A percentile compares a stretch with the other conserved stretches of the same genome.
Conservation (phyloP, 2,113 vertebrate genomes). For the Myotis yumanensis region DNA sequence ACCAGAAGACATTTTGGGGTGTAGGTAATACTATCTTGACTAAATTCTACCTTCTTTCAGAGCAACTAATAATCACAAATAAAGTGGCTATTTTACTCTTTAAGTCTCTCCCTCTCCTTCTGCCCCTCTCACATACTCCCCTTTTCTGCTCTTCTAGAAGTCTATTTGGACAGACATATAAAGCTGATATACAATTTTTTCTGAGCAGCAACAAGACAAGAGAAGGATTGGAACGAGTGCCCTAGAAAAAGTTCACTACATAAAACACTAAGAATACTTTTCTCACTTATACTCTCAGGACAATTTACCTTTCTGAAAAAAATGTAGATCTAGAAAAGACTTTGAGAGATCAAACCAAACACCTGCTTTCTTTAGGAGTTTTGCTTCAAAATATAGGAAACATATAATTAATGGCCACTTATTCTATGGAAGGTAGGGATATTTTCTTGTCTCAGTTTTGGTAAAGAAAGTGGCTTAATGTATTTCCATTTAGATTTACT, state of each 20-base stretch:
- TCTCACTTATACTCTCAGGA: not conserved
- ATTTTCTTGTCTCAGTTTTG: not conserved
- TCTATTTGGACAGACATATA: not conserved
- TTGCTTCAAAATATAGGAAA: not conserved
- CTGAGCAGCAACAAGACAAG: not conserved
- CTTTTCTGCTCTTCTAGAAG: not conserved
- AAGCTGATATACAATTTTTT: not conserved
- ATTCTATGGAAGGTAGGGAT: not conserved
- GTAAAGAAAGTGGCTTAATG: not conserved
- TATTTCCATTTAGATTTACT: conserved; percentile 29
- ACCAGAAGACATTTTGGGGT: not conserved
- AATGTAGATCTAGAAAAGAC: not conserved
- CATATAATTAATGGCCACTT: not conserved
- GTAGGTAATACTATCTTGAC: not conserved
- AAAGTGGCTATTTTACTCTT: not conserved
- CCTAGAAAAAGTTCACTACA: not conserved
- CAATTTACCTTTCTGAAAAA: not conserved
- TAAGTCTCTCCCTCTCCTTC: not conserved
- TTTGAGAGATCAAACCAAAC: not conserved
- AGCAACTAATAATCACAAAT: not conserved
- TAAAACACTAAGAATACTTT: not conserved
- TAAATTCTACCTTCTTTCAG: not conserved
- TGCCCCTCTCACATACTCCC: not conserved
- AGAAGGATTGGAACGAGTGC: not conserved
- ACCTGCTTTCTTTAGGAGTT: not conserved